Evolutionary conservation across 2,888 invertebrate genomes (phyloP), one percentile per base, ranked within the genome.

Genomic region (Dugesia japonica): DNA sequence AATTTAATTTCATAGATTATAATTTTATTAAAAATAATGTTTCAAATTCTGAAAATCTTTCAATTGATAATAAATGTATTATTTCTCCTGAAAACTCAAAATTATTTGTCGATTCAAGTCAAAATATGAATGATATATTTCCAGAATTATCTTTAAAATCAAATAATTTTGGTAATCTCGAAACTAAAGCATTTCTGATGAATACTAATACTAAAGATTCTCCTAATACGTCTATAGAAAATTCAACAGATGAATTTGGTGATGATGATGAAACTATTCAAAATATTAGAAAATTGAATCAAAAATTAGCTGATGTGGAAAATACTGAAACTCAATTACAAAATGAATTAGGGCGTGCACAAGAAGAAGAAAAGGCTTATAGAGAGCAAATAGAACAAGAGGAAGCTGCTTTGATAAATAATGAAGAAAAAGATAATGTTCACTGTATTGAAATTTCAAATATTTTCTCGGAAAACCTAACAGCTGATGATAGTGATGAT

Each of bases 331-430:
- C 56, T 56, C 20, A 13, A 23, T 56, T 56, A n/a, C 56, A 56
- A 56, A 56, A 56, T 56, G 56, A 56, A 23, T 23, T 56, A 20
- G 56, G 56, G 1, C n/a, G 23, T n/a, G 56, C 56, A 4, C 56
- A 56, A 23, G 56, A 56, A 56, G 56, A 56, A 56, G 56, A 56
- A 56, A 56, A 56, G n/a, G 56, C 56, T 7, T 56, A 56, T n/a
- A 4, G 56, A 56, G 20, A 56, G n/a, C 56, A 56, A 56, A 56
- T 56, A 1, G 56, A 56, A 23, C 56, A 56, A 56, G 56, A 56
- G 17, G 56, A 56, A 56, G 56, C 56, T 56, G 56, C 56, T n/a
- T 13, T 56, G 23, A n/a, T 20, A 56, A 56, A 56, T 56, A 23
- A 56, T 20, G 7, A 4, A n/a, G 23, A 56, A n/a, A 56, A 56